Conservation (phyloP, 1,140 invertebrate species). For the Zaprionus nigranus region DNA sequence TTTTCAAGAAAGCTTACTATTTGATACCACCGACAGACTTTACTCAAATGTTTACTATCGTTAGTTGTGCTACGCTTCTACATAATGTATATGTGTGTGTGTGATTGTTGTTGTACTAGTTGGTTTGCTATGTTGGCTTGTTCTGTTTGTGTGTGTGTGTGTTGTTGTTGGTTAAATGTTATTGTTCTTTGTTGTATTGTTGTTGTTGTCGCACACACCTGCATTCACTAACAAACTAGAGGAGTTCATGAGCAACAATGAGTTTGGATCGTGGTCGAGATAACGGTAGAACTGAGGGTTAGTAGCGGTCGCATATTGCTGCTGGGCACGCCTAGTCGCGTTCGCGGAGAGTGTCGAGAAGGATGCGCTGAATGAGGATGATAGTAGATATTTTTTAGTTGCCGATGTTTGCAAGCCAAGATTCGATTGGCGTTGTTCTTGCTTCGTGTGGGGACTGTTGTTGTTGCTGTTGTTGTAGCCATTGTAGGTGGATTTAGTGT, state of each 20-base stretch:
- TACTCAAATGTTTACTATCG: constrained; percentile 9
- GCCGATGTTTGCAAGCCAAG: constrained; percentile 82
- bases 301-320: constrained; percentile 82
- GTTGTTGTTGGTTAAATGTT: constrained; percentile 16
- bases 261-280: constrained; percentile 84
- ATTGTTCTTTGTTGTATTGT: constrained; percentile 35
- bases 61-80: background rate
- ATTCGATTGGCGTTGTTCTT: constrained; percentile 77
- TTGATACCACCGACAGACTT: background rate
- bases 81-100: constrained; percentile 23
- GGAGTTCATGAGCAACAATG: constrained; percentile 84
- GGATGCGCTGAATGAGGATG: constrained; percentile 68
- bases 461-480: constrained; percentile 27
- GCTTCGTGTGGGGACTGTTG: constrained; percentile 49
- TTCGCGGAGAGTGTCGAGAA: constrained; percentile 57
- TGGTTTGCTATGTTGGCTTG: constrained; percentile 26
- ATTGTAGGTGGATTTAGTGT: constrained; percentile 31
- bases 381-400: constrained; percentile 84
- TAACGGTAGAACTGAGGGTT: constrained; percentile 77
- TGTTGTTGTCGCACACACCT: constrained; percentile 79
- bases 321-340: constrained; percentile 78
- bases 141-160: constrained; percentile 28
- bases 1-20: background rate
- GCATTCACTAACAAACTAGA: constrained; percentile 84
- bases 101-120: constrained; percentile 31